Evolutionary conservation across 1,140 invertebrate species (phyloP).

Genomic region (Bombyx mori): DNA sequence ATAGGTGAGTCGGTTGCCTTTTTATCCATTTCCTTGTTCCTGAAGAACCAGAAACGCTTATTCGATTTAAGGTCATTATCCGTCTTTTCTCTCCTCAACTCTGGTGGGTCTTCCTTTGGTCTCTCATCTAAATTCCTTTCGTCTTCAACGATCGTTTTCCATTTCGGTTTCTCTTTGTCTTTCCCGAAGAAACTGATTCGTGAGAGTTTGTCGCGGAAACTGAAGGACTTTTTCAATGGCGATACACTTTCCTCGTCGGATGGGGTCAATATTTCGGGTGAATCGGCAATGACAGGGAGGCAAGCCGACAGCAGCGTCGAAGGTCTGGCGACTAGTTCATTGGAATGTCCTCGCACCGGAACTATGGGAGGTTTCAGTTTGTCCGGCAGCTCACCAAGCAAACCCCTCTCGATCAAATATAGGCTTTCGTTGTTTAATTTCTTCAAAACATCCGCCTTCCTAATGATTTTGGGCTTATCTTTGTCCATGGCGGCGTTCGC

Average conservation of each 20-base stretch:
- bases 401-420: slow-evolving; percentile 48
- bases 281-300: slow-evolving; percentile 37
- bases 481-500: slow-evolving; percentile 47
- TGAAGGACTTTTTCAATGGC: slow-evolving; percentile 53
- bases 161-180: slow-evolving; percentile 48
- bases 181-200: slow-evolving; percentile 46
- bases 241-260: slow-evolving; percentile 35
- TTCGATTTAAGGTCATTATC: slow-evolving; percentile 38
- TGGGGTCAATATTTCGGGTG: slow-evolving; percentile 22
- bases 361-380: slow-evolving; percentile 37
- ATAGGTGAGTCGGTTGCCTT: slow-evolving; percentile 32
- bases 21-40: slow-evolving; percentile 44
- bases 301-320: slow-evolving; percentile 42
- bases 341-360: slow-evolving; percentile 30
- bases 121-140: slow-evolving; percentile 19
- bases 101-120: slow-evolving; percentile 2
- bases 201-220: slow-evolving; percentile 52
- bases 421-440: slow-evolving; percentile 54
- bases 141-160: slow-evolving; percentile 39
- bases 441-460: slow-evolving; percentile 41
- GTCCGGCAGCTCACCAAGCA: slow-evolving; percentile 49
- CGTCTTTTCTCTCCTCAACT: slow-evolving; percentile 12
- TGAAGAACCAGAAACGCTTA: slow-evolving; percentile 59
- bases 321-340: slow-evolving; percentile 36
- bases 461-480: slow-evolving; percentile 35